Conservation (phyloP, 2,797 vertebrate species). For the Esox masquinongy region DNA sequence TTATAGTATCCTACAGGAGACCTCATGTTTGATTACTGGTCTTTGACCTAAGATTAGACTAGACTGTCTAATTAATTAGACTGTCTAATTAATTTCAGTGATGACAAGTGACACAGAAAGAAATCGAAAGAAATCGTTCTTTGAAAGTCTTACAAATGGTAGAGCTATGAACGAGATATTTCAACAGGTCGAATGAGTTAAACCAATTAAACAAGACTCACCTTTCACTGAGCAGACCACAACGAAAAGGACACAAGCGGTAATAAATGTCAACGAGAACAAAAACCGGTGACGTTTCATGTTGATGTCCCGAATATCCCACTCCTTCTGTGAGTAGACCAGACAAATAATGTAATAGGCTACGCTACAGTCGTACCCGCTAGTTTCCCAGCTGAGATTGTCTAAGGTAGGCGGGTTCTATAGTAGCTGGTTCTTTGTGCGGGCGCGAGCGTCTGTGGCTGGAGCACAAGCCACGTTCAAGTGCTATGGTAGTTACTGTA, state of each 20-base stretch:
- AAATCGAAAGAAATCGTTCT: background rate
- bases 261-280: constrained; percentile 19
- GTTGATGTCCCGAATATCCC: constrained; percentile 34
- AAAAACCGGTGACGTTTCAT: constrained; percentile 56
- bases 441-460: background rate
- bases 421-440: background rate
- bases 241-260: constrained; percentile 40
- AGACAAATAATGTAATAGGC: background rate
- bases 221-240: constrained; percentile 59
- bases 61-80: background rate
- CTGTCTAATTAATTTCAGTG: background rate
- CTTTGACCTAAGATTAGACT: background rate
- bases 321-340: constrained; percentile 12
- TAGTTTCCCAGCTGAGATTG: constrained; percentile 16
- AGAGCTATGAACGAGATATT: background rate
- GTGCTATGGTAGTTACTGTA: no score
- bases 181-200: background rate
- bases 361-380: background rate
- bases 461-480: background rate
- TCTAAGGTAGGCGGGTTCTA: constrained; percentile 11
- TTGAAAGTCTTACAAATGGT: background rate
- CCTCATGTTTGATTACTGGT: background rate
- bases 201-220: constrained; percentile 46
- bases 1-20: background rate
- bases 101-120: background rate